Evolutionary conservation across 1,140 invertebrate species (phyloP).

Genomic region (Arctopsyche grandis): DNA sequence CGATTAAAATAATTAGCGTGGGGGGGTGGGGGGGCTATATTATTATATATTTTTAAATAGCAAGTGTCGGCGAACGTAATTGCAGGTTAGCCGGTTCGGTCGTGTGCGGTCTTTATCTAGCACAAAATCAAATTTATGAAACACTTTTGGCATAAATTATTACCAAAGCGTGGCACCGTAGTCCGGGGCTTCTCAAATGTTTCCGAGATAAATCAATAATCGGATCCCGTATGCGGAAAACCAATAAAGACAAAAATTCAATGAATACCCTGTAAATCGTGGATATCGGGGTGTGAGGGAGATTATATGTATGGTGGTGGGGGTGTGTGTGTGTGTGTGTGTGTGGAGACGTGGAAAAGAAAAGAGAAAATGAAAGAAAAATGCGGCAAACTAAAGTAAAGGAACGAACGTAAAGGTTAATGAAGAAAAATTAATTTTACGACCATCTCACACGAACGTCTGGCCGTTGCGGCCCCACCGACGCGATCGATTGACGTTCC

Average conservation of each 20-base stretch:
- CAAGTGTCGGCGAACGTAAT: conserved; percentile 16
- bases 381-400: conserved; percentile 51
- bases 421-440: conserved; percentile 56
- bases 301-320: background rate
- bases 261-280: conserved; percentile 30
- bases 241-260: conserved; percentile 3
- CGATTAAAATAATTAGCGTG: conserved; percentile 22
- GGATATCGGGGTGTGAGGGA: background rate
- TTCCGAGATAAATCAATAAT: background rate
- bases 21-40: background rate
- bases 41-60: conserved; percentile 1
- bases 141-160: conserved; percentile 27
- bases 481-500: conserved; percentile 44
- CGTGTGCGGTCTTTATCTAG: background rate
- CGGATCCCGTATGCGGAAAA: no score
- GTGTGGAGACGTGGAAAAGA: conserved; percentile 41
- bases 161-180: background rate
- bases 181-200: background rate
- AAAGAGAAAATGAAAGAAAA: conserved; percentile 53
- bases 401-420: conserved; percentile 55
- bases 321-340: background rate
- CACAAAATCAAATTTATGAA: conserved; percentile 20
- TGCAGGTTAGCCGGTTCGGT: background rate
- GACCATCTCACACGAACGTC: conserved; percentile 54
- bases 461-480: conserved; percentile 38